phyloP scores from a whole-genome alignment of 2,888 invertebrate genomes.

The Cactoblastis cactorum region DNA sequence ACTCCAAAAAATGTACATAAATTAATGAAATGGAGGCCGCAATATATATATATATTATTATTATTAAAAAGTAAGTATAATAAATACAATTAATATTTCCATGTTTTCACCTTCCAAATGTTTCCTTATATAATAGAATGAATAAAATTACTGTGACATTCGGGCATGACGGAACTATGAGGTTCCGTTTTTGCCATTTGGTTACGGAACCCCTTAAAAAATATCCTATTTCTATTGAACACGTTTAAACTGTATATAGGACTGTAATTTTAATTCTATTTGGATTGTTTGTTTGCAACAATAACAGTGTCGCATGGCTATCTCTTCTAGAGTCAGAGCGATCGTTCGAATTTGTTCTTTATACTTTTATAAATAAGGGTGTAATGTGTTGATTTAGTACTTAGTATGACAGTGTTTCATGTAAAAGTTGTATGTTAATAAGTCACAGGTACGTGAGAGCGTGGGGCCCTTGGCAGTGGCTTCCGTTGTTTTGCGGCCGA shows the following conservation, averaged over 20 bases:
- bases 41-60: no score
- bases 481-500: slow-evolving; percentile 73
- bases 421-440: slow-evolving; percentile 32
- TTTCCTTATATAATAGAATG: no score
- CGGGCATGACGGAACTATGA: no score
- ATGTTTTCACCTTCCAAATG: no score
- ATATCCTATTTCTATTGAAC: not conserved
- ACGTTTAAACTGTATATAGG: not conserved
- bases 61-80: no score
- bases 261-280: slow-evolving; percentile 6
- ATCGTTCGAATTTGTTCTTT: not conserved
- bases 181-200: no score
- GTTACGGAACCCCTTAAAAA: no score
- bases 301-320: slow-evolving; percentile 5
- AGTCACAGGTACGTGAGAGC: slow-evolving; percentile 60
- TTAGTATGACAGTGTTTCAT: slow-evolving; percentile 6
- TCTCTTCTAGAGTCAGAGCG: not conserved
- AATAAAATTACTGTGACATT: no score
- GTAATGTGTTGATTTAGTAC: slow-evolving; percentile 13
- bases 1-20: slow-evolving; percentile 22
- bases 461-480: slow-evolving; percentile 52
- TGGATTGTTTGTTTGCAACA: slow-evolving; percentile 12
- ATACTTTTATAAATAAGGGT: slow-evolving; percentile 14
- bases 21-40: no score
- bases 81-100: no score